Evolutionary conservation across 2,797 vertebrate species (phyloP).

Genomic region (Poeciliopsis paucimaculata): DNA sequence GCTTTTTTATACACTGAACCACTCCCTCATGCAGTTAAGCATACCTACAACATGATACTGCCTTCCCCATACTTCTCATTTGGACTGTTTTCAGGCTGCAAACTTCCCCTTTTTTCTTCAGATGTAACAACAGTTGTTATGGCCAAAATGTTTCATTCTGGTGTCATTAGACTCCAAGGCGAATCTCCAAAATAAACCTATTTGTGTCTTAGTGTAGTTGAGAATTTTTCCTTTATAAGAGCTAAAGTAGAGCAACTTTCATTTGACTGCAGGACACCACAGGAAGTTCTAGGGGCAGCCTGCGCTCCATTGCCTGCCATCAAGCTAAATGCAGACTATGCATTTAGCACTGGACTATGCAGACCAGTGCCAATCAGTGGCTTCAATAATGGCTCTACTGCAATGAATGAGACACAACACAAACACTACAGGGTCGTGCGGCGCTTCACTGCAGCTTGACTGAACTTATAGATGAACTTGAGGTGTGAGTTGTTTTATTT

Average conservation of each 20-base stretch:
- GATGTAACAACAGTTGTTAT: neutral
- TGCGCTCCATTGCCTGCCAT: neutral
- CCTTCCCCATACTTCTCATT: neutral
- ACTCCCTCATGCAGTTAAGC: neutral
- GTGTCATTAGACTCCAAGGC: neutral
- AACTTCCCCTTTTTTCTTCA: neutral
- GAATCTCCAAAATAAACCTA: neutral
- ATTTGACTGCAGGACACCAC: neutral
- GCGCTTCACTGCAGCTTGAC: neutral
- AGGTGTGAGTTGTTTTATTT: neutral
- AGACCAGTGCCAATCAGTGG: neutral
- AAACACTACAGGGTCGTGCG: neutral
- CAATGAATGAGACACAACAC: neutral
- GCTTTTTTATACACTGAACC: neutral
- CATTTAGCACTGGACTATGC: no score
- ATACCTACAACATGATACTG: neutral
- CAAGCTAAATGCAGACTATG: neutral
- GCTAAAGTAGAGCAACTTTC: neutral
- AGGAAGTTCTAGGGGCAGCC: neutral
- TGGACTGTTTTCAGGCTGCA: neutral
- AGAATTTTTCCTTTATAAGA: neutral
- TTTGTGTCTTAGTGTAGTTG: neutral
- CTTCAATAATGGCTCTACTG: neutral
- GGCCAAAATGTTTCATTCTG: neutral
- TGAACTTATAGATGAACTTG: neutral